Evolutionary conservation across 2,797 vertebrate species (phyloP), one percentile per base, ranked within the genome.

Genomic region (Gallinago stenura): DNA sequence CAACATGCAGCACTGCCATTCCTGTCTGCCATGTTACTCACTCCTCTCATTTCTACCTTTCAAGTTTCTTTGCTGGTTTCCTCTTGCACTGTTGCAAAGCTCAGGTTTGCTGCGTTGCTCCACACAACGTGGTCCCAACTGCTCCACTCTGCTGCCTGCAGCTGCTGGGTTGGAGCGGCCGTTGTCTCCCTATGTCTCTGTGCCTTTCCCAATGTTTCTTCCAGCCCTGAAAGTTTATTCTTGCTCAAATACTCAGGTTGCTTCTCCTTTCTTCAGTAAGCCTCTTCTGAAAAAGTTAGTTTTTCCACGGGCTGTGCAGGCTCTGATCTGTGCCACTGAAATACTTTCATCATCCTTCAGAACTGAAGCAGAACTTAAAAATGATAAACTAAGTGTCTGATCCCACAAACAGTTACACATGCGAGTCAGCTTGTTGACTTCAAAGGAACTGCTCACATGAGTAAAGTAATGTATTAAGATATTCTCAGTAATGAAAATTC

Each of bases 351-450:
- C 71, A 83, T 68, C 76, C 81, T 37, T 81, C 89, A 76, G 64
- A 61, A 50, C 89, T 56, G 48, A 71, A 70, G 58, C 37, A 87
- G 83, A 83, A 73, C 68, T 87, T 72, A 78, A 68, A 78, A 79
- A 83, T 79, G 61, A 91, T 90, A 79, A 91, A 84, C 79, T 70
- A 53, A 79, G 62, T 51, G 79, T 87, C 84, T 91, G 69, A 75
- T 88, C 84, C 83, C 3, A 1, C 73, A 70, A 60, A 76, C 56
- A 58, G 69, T 48, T 91, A 84, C 92, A 88, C 37, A 15, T 66
- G 65, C 15, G 39, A 70, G 83, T 62, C n/a, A 24, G 57, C 62
- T 41, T 58, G 78, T 87, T 64, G 83, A 53, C 87, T 90, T 90
- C 83, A 93, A 87, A 87, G 83, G 73, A 64, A 2, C 92, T 51